These are phyloP conservation scores for Chinchilla lanigera DNA, from an alignment of 2,113 vertebrate genomes.

Conservation along the genomic window DNA sequence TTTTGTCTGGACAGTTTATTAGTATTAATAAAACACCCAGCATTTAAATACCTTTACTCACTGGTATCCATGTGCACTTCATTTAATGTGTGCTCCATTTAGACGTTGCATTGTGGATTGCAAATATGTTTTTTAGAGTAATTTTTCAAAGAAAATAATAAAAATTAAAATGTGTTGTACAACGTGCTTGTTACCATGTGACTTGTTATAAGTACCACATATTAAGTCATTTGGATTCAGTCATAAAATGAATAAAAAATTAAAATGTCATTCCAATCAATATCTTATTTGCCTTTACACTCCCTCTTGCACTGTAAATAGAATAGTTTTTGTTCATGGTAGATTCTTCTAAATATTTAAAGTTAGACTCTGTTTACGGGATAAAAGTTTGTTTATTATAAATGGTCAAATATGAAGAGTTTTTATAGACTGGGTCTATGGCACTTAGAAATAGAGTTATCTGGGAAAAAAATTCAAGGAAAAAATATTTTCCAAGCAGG, in stretches of 20 bases:
- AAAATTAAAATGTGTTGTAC: not conserved
- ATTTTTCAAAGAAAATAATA: not conserved
- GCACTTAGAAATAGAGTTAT: not conserved
- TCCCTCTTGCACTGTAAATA: not conserved
- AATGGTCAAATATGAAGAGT: not conserved
- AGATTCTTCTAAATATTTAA: not conserved
- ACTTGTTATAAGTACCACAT: not conserved
- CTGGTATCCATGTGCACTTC: not conserved
- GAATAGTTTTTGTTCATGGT: not conserved
- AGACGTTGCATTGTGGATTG: not conserved
- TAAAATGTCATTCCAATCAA: conserved; percentile 26
- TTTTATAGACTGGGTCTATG: not conserved
- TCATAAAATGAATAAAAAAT: conserved; percentile 27
- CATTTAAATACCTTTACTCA: not conserved
- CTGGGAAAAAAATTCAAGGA: not conserved
- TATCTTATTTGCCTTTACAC: conserved; percentile 6
- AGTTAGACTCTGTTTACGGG: conserved; percentile 41
- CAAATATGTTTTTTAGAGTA: not conserved
- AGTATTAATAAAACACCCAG: not conserved
- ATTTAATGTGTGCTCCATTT: conserved; percentile 8
- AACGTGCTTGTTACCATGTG: not conserved
- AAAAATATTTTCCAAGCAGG: not conserved
- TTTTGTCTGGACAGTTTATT: not conserved
- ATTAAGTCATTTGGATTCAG: conserved; percentile 1
- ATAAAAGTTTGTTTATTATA: conserved; percentile 25